phyloP scores from a whole-genome alignment of 35 echinoderm and acorn worm species.

The Ophiothrix spiculata region DNA sequence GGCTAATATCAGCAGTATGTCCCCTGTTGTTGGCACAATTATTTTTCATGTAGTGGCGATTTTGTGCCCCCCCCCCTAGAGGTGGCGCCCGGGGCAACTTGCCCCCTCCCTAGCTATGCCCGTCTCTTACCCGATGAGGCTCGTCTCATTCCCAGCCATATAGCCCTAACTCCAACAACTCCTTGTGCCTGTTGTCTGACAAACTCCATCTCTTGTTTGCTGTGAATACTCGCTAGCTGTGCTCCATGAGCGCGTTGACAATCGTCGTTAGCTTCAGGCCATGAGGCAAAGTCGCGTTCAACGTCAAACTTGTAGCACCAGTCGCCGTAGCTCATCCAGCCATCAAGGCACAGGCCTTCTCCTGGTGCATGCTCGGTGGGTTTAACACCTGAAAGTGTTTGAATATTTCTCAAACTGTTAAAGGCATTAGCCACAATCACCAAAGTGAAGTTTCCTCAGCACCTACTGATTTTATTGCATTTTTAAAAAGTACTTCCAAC shows the following conservation, averaged over 20 bases:
- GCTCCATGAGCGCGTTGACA: slow-evolving; percentile 46
- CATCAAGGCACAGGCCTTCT: slow-evolving; percentile 58
- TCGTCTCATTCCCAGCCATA: slow-evolving; percentile 44
- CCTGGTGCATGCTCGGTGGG: slow-evolving; percentile 53
- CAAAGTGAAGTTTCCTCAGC: no score
- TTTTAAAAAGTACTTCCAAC: no score
- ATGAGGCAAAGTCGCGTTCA: slow-evolving; percentile 35
- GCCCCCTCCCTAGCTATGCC: no score
- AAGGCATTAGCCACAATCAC: no score
- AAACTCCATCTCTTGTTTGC: slow-evolving; percentile 72
- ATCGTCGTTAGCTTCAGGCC: slow-evolving; percentile 54
- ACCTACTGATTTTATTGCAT: no score
- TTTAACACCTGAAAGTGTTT: slow-evolving; percentile 17
- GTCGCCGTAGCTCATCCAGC: slow-evolving; percentile 59
- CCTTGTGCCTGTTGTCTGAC: slow-evolving; percentile 9
- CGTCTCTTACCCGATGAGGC: slow-evolving; percentile 22
- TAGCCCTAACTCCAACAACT: not conserved
- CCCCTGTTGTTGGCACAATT: no score
- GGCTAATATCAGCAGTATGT: no score
- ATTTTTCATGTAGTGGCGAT: no score
- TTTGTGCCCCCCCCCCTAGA: no score
- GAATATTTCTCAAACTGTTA: not conserved
- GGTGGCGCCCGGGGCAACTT: no score
- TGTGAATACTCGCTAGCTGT: slow-evolving; percentile 74
- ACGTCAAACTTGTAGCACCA: slow-evolving; percentile 68